A percentile compares a stretch with the other conserved stretches of the same genome.
Evolutionary conservation across 2,888 invertebrate genomes (phyloP).

Genomic region (Agrenia bidenticulata): DNA sequence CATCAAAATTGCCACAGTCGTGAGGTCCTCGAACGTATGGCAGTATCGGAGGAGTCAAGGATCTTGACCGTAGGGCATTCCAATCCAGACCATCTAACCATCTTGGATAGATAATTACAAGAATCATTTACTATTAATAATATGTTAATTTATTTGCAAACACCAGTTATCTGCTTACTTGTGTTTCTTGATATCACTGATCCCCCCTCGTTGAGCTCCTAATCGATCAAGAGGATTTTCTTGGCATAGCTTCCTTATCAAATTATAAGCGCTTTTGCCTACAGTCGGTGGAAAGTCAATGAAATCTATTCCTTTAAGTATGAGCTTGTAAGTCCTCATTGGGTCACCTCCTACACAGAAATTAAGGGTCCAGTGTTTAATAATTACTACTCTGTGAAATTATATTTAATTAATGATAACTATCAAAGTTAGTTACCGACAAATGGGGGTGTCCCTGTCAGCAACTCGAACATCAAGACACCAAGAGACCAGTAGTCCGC

Average conservation of each 20-base stretch:
- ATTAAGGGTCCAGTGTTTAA: neutral
- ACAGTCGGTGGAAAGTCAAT: conserved; percentile 94
- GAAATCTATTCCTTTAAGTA: conserved; percentile 95
- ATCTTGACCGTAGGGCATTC: conserved; percentile 86
- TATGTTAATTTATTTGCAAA: neutral
- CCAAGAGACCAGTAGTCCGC: conserved; percentile 95
- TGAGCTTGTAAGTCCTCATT: conserved; percentile 99
- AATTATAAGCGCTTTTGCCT: conserved; percentile 86
- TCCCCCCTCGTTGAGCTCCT: conserved; percentile 81
- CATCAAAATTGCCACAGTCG: conserved; percentile 65
- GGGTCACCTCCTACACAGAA: conserved; percentile 73
- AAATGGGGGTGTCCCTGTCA: conserved; percentile 67
- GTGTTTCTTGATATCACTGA: conserved; percentile 96
- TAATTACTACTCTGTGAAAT: neutral
- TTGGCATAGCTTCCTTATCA: conserved; percentile 94
- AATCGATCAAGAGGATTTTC: conserved; percentile 97
- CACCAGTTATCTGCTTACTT: conserved; percentile 74
- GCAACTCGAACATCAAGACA: conserved; percentile 79
- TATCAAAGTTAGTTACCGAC: conserved; percentile 22
- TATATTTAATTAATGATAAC: neutral
- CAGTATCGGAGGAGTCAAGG: conserved; percentile 85
- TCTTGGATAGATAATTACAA: conserved; percentile 59
- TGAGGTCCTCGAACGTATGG: conserved; percentile 64
- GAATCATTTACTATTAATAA: neutral
- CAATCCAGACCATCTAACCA: conserved; percentile 99